Evolutionary conservation across 1,140 invertebrate species (phyloP).

Genomic region (Potamilus streckersoni): DNA sequence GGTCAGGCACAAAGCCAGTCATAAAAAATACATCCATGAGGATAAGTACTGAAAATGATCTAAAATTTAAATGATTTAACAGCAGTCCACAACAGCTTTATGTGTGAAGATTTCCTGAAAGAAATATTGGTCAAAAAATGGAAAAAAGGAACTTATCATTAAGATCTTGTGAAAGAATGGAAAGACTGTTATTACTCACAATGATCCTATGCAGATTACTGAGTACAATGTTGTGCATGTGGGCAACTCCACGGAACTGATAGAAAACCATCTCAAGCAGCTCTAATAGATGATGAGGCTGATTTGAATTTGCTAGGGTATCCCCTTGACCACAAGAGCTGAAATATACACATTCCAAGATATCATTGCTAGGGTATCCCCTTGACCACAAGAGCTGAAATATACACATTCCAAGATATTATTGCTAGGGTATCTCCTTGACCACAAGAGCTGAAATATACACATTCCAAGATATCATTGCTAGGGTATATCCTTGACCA

Average conservation of each 20-base stretch:
- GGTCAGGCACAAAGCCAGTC: no score
- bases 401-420: background rate
- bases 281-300: slow-evolving; percentile 64
- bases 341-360: slow-evolving; percentile 15
- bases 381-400: slow-evolving; percentile 32
- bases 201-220: slow-evolving; percentile 69
- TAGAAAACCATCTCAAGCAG: slow-evolving; percentile 75
- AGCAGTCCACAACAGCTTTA: no score
- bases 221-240: slow-evolving; percentile 76
- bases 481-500: no score
- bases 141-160: no score
- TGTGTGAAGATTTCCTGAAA: no score
- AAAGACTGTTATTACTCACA: slow-evolving; percentile 49
- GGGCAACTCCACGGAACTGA: slow-evolving; percentile 81
- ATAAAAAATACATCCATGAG: no score
- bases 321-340: slow-evolving; percentile 62
- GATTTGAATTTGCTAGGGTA: slow-evolving; percentile 52
- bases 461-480: background rate
- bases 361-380: no score
- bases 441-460: slow-evolving; percentile 49
- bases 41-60: no score
- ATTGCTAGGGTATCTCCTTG: slow-evolving; percentile 60
- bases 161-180: no score
- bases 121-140: no score
- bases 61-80: no score